Evolutionary conservation across 2,888 invertebrate species (phyloP).

Genomic region (Dasysyrphus albostriatus): DNA sequence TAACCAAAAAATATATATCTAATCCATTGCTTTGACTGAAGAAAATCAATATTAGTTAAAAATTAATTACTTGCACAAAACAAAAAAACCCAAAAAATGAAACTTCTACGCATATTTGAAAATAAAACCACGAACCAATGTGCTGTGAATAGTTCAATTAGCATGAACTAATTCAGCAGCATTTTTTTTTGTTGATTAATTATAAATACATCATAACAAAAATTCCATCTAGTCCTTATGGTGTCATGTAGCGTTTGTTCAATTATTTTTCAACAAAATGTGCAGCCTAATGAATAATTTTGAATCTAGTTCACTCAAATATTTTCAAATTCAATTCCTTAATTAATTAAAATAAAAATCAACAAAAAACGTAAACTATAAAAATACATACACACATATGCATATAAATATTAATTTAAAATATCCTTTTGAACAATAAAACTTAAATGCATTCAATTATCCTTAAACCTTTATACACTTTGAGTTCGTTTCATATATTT

Average conservation of each 20-base stretch:
- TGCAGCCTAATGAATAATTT: constrained; percentile 38
- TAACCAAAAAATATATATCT: not conserved
- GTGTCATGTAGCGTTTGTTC: not conserved
- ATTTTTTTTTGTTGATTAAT: constrained; percentile 11
- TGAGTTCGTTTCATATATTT: not conserved
- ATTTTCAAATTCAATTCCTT: constrained; percentile 34
- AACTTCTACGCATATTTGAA: not conserved
- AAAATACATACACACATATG: not conserved
- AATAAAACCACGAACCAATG: constrained; percentile 5
- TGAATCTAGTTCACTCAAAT: constrained; percentile 28
- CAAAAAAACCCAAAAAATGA: not conserved
- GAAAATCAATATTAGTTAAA: not conserved
- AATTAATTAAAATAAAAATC: not conserved
- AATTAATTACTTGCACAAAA: not conserved
- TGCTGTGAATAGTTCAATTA: constrained; percentile 15
- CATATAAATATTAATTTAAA: constrained; percentile 8
- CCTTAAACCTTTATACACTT: constrained; percentile 6
- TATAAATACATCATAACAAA: constrained; percentile 19
- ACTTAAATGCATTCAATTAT: constrained; percentile 29
- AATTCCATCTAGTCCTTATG: constrained; percentile 8
- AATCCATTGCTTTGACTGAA: not conserved
- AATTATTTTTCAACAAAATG: constrained; percentile 23
- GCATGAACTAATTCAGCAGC: constrained; percentile 18
- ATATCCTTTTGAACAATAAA: constrained; percentile 33
- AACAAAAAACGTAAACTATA: not conserved